Evolutionary conservation across 1,140 invertebrate species (phyloP), one percentile per base, ranked within the genome.

Genomic region (Drosophila pseudoobscura): DNA sequence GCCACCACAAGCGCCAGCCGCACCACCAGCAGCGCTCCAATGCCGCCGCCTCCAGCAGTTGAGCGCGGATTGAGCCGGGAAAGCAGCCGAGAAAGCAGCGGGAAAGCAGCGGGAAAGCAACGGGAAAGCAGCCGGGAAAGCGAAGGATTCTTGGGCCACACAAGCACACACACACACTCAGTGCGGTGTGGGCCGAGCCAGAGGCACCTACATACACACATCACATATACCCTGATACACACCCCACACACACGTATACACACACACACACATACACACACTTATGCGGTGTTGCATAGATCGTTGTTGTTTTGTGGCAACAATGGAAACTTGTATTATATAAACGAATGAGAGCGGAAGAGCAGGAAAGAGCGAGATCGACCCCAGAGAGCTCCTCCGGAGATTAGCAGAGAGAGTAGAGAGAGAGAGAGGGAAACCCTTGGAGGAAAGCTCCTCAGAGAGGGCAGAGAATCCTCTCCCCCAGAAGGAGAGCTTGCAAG

Each of bases 1-100:
- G 93, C 54, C 93, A 93, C 72, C 78, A 93, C 91, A 78, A 89
- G 74, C 79, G 79, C 11, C 82, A 79, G 47, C 76, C 51, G 52
- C 78, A 77, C 22, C 76, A 84, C n/a, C 80, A 75, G 54, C 80
- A 75, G 59, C 87, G 65, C 17, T 55, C 50, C 39, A 26, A 22
- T 31, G 22, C 5, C 49, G 24, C 49, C 57, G 22, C 17, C 35
- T 51, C 64, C 65, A 68, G 44, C 73, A 69, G 71, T n/a, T 69
- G 65, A 69, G 65, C 65, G n/a, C n/a, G 11, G 11, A 39, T 39
- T 39, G 53, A 22, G 29, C 35, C 41, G 52, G 20, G 22, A 20
- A 24, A 62, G 50, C 56, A 63, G 69, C 54, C 54, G 20, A 2
- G 20, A 20, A 20, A 20, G 65, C 56, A 63, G 69, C 50, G 53